phyloP scores from a whole-genome alignment of 2,113 vertebrate species.

The Microcebus lehilahytsara region DNA sequence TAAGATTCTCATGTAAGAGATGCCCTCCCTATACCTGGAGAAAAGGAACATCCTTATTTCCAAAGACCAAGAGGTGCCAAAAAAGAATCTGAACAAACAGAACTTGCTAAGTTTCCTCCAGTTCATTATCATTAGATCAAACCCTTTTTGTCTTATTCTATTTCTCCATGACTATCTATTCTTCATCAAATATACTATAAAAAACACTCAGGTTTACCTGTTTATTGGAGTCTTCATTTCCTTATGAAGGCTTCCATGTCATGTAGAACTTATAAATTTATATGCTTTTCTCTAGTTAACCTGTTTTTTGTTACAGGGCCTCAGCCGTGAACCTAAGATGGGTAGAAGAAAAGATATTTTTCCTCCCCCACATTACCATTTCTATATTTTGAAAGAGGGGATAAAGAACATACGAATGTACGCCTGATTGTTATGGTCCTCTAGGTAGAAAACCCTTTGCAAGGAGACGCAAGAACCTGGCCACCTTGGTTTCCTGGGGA shows the following conservation, averaged over 20 bases:
- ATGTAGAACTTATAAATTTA: not conserved
- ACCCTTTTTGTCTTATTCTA: no score
- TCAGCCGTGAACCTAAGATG: not conserved
- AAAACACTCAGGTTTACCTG: not conserved
- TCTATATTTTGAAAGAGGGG: not conserved
- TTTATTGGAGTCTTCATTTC: not conserved
- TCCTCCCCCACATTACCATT: not conserved
- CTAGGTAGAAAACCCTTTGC: not conserved
- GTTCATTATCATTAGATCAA: not conserved
- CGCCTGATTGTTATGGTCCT: not conserved
- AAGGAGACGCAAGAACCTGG: not conserved
- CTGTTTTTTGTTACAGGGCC: not conserved
- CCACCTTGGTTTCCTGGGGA: no score
- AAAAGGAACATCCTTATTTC: not conserved
- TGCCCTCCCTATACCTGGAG: not conserved
- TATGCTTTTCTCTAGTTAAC: not conserved
- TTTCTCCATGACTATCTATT: not conserved
- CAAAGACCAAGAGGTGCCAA: no score
- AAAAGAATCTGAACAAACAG: not conserved
- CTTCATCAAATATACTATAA: no score
- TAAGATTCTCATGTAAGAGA: not conserved
- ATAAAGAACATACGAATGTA: not conserved
- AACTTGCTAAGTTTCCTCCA: not conserved
- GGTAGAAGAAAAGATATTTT: not conserved
- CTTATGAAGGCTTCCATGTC: not conserved